Base-by-base conservation (phyloP, 2,113 vertebrate species). In the Cryptotis parvus region DNA sequence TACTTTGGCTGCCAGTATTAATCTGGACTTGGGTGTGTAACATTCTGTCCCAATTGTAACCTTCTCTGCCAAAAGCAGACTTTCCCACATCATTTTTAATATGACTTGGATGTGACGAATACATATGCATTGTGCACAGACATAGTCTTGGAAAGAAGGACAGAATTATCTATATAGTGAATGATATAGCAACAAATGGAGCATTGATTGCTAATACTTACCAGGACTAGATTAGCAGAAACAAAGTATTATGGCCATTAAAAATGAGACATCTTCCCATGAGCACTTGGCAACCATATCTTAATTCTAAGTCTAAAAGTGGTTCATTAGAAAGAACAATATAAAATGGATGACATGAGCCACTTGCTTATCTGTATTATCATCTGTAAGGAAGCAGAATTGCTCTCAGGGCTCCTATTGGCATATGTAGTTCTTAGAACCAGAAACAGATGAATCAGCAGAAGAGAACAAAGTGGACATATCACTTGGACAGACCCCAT, bases 101-200 rank as follows among this genome's bases (percentile, higher is more conserved):
- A 63, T 41, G 83, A 77, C 75, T 87, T 78, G 22, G 27, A 43
- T 63, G 15, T 74, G 49, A 89, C 39, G 92, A 69, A 84, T 72
- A 22, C 14, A 29, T 9, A 52, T 7, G 35, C 6, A 70, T 18
- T 80, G 18, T 92, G 27, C 15, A 27, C 49, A 93, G 69, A 74
- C 29, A 93, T 94, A 84, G 80, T 69, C 82, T 92, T 93, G 66
- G 43, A 91, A 93, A 65, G 74, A 49, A 89, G 11, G 22, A n/a
- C 4, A 58, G 9, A 27, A 16, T 79, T 37, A 90, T 76, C 39
- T 39, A 6, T 31, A 52, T 4, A 85, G n/a, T 31, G 73, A 69
- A 91, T 55, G 20, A 49, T 49, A 49, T 14, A 49, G 14, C 9
- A 49, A 49, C 45, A 9, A 65, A 68, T 20, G 58, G 7, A 74